Evolutionary conservation across 2,797 vertebrate species (phyloP).

Genomic region (Silurus lanzhouensis): DNA sequence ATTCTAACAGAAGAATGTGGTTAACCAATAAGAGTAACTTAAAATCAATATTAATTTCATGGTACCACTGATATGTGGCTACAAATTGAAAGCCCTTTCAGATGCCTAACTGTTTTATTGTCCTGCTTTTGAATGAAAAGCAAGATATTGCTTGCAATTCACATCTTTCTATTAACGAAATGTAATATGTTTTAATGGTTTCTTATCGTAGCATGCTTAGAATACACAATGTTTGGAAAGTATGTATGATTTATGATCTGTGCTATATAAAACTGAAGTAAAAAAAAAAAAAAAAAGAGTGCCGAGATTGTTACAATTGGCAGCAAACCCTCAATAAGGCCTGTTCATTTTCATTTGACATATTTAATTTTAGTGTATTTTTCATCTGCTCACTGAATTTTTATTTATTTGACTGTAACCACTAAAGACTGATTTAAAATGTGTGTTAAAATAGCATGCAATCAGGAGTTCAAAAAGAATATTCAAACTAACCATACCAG

Average conservation of each 20-base stretch:
- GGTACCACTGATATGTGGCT: background rate
- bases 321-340: background rate
- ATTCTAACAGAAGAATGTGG: background rate
- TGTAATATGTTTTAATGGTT: background rate
- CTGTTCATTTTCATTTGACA: no score
- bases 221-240: background rate
- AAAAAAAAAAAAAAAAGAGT: background rate
- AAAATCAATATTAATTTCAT: slow-evolving; percentile 6
- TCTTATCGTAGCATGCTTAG: background rate
- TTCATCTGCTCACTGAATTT: background rate
- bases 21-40: background rate
- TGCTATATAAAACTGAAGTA: background rate
- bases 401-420: background rate
- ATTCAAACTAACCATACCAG: background rate
- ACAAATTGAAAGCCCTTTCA: background rate
- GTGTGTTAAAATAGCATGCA: background rate
- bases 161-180: background rate
- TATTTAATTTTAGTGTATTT: background rate
- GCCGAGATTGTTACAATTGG: background rate
- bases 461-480: background rate
- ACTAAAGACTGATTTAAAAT: background rate
- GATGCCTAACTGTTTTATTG: slow-evolving; percentile 1
- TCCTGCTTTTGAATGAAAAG: background rate
- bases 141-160: background rate
- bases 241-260: background rate